Conservation (phyloP, 2,113 vertebrate species). For the Heloderma charlesbogerti region DNA sequence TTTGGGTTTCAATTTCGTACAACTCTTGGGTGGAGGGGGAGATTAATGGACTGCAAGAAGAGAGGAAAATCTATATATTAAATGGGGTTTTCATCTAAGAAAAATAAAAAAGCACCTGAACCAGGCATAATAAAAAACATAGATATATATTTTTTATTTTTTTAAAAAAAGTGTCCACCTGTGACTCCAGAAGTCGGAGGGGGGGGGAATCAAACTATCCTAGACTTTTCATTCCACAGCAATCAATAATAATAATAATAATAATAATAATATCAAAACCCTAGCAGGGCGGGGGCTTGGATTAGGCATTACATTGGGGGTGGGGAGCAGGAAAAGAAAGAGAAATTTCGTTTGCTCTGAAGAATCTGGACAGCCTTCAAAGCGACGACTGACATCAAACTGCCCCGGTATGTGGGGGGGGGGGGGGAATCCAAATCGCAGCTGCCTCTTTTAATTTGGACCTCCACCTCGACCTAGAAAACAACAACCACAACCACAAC, state of each 20-base stretch:
- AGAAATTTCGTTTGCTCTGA: not conserved
- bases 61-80: not conserved
- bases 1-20: slow-evolving; percentile 32
- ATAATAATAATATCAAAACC: no score
- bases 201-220: not conserved
- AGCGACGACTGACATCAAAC: not conserved
- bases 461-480: not conserved
- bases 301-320: not conserved
- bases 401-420: not conserved
- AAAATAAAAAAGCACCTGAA: not conserved
- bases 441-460: not conserved
- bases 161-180: slow-evolving; percentile 27
- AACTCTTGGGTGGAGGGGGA: slow-evolving; percentile 25
- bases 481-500: no score
- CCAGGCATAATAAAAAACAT: not conserved
- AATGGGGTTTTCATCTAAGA: slow-evolving; percentile 1
- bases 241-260: no score
- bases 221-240: no score
- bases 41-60: slow-evolving; percentile 54
- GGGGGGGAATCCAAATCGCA: not conserved
- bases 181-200: not conserved
- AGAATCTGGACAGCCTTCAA: not conserved
- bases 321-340: not conserved
- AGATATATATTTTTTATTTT: no score
- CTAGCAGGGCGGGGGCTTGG: not conserved